These are phyloP conservation scores for Nemapogon koenigi DNA, from an alignment of 2,888 invertebrate genomes.

Conservation along the genomic window DNA sequence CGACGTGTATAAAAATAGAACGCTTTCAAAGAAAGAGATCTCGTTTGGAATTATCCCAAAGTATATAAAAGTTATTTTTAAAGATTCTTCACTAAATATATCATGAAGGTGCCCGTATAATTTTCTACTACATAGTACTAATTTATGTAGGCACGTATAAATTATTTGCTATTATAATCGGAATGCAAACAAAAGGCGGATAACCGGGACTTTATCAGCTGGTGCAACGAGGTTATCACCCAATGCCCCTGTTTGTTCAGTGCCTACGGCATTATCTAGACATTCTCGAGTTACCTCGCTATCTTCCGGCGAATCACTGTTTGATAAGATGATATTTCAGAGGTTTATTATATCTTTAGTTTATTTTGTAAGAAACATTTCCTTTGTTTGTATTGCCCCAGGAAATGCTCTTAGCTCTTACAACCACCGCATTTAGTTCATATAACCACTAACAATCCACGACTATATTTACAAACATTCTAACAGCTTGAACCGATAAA, in stretches of 20 bases:
- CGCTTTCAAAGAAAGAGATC: too few relatives aligned
- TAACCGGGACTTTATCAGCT: slow-evolving; percentile 36
- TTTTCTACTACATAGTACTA: too few relatives aligned
- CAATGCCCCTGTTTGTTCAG: slow-evolving; percentile 36
- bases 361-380: background rate
- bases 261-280: slow-evolving; percentile 44
- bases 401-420: too few relatives aligned
- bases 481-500: too few relatives aligned
- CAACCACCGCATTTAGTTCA: too few relatives aligned
- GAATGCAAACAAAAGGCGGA: slow-evolving; percentile 17
- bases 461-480: too few relatives aligned
- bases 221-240: slow-evolving; percentile 55
- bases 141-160: slow-evolving; percentile 6
- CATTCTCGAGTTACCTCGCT: slow-evolving; percentile 36
- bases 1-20: too few relatives aligned
- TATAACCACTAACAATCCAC: too few relatives aligned
- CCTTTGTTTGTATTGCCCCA: slow-evolving; percentile 1
- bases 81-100: too few relatives aligned
- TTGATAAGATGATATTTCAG: slow-evolving; percentile 43
- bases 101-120: too few relatives aligned
- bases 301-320: slow-evolving; percentile 29
- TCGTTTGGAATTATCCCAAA: too few relatives aligned
- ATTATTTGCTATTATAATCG: slow-evolving; percentile 1
- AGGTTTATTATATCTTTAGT: slow-evolving; percentile 25
- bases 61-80: too few relatives aligned